Evolutionary conservation across 2,888 invertebrate genomes (phyloP).

Genomic region (Pristionchus entomophagus): DNA sequence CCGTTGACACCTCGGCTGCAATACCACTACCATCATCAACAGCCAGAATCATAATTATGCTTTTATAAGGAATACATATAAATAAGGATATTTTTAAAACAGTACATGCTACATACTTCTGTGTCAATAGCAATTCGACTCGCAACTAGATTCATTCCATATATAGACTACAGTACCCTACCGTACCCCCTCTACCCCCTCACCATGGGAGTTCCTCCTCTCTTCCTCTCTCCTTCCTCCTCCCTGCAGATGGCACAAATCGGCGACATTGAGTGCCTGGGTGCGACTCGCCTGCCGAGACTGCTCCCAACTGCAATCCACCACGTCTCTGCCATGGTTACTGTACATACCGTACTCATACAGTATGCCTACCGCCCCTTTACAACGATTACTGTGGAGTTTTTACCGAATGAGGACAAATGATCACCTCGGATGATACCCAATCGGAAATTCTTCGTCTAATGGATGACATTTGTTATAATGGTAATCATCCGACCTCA

Average conservation of each 20-base stretch:
- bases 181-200: neutral
- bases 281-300: neutral
- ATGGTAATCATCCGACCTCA: neutral
- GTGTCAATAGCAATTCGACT: too few species aligned
- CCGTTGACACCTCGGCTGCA: constrained; percentile 21
- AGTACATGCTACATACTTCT: too few species aligned
- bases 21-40: neutral
- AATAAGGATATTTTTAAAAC: too few species aligned
- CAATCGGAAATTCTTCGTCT: too few species aligned
- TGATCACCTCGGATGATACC: too few species aligned
- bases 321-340: too few species aligned
- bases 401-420: too few species aligned
- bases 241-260: constrained; percentile 32
- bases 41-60: neutral
- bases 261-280: constrained; percentile 31
- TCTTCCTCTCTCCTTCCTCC: constrained; percentile 24
- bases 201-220: constrained; percentile 36
- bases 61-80: too few species aligned
- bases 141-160: neutral
- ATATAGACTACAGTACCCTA: too few species aligned
- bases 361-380: too few species aligned
- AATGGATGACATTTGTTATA: too few species aligned
- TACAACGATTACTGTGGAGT: too few species aligned
- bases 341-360: neutral
- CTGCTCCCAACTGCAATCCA: constrained; percentile 8